Conservation (phyloP, 2,113 vertebrate genomes). For the Oostethus manadensis region DNA sequence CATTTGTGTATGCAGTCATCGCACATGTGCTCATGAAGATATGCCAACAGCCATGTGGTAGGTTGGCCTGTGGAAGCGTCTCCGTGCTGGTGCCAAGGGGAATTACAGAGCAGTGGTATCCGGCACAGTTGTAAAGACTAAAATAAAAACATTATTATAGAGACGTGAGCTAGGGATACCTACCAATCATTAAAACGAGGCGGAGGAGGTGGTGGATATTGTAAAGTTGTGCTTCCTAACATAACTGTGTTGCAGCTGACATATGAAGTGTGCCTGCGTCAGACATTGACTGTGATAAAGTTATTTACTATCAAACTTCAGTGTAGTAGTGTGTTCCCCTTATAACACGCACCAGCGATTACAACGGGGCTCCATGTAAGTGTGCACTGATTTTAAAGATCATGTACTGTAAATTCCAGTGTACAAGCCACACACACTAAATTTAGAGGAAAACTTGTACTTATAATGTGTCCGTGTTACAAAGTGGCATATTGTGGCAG, state of each 20-base stretch:
- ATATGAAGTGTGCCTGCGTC: background rate
- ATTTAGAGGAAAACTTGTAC: too few species aligned
- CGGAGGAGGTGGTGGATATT: conserved; percentile 21
- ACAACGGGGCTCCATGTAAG: too few species aligned
- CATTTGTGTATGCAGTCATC: background rate
- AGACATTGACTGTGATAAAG: too few species aligned
- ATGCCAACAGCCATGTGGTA: conserved; percentile 5
- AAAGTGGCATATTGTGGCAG: too few species aligned
- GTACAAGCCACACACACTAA: too few species aligned
- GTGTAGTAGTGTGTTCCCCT: too few species aligned
- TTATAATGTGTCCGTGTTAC: too few species aligned
- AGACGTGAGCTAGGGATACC: conserved; percentile 36
- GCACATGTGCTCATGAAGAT: background rate
- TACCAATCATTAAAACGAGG: conserved; percentile 17
- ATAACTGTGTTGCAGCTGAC: background rate
- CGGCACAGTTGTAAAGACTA: conserved; percentile 50
- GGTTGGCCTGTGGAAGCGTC: conserved; percentile 24
- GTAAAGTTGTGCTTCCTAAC: conserved; percentile 6
- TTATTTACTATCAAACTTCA: too few species aligned
- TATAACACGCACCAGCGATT: too few species aligned
- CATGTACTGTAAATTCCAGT: too few species aligned
- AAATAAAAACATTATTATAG: conserved; percentile 52
- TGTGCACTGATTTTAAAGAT: too few species aligned
- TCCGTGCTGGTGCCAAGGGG: conserved; percentile 29
- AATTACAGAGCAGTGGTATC: conserved; percentile 56